Percentiles rank a stretch among this genome's conserved stretches.
Evolutionary conservation across 2,888 invertebrate species (phyloP).

Genomic region (Pyralis farinalis): DNA sequence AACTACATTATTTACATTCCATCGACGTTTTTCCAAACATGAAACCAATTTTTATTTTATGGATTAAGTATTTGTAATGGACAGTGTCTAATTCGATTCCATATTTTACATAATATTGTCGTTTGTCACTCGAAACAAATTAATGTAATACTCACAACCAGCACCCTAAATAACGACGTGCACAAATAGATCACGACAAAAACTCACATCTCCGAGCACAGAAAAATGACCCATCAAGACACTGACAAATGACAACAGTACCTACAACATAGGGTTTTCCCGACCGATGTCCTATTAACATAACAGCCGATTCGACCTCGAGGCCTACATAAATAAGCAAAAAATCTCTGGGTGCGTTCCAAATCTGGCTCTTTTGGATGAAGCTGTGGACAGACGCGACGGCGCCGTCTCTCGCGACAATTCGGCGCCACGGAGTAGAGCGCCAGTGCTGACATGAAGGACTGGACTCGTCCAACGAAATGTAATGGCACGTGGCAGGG

Average conservation of each 20-base stretch:
- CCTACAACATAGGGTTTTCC: slow-evolving; percentile 62
- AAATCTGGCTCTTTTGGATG: slow-evolving; percentile 50
- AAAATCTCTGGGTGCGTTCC: slow-evolving; percentile 74
- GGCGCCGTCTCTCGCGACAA: slow-evolving; percentile 59
- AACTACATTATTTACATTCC: too few species aligned
- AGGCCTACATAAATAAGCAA: slow-evolving; percentile 66
- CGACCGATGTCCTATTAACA: slow-evolving; percentile 62
- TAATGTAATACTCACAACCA: not conserved
- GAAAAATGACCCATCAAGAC: slow-evolving; percentile 57
- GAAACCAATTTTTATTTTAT: too few species aligned
- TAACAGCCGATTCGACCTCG: slow-evolving; percentile 68
- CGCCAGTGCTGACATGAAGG: not conserved
- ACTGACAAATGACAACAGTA: slow-evolving; percentile 66
- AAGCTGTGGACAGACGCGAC: slow-evolving; percentile 64
- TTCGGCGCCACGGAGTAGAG: slow-evolving; percentile 40
- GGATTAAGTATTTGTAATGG: too few species aligned
- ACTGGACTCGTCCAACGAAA: not conserved
- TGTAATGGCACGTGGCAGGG: not conserved
- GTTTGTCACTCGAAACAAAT: not conserved
- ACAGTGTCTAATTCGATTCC: too few species aligned
- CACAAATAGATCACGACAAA: slow-evolving; percentile 14
- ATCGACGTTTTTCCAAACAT: too few species aligned
- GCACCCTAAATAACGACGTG: not conserved
- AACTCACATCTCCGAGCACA: slow-evolving; percentile 27
- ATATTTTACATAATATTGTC: too few species aligned